These are phyloP conservation scores for Tachyglossus aculeatus DNA, from an alignment of 2,797 vertebrate genomes.

Conservation along the genomic window DNA sequence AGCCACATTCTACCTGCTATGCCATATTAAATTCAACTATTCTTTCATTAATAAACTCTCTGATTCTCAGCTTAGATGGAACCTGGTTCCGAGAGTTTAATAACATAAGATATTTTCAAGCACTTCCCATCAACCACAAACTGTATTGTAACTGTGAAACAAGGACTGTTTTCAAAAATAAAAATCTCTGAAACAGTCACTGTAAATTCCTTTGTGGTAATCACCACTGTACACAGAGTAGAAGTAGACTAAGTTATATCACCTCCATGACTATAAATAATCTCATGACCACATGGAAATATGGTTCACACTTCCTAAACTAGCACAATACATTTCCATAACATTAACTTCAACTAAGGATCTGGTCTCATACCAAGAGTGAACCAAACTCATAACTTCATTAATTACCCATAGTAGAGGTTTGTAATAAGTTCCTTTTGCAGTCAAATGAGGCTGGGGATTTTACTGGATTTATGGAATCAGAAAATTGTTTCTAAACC, in stretches of 20 bases:
- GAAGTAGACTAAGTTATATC: not conserved
- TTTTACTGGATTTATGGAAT: conserved; percentile 12
- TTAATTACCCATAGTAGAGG: not conserved
- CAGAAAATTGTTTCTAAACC: conserved; percentile 16
- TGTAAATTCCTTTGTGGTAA: conserved; percentile 11
- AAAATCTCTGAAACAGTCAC: conserved; percentile 21
- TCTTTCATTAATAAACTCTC: not conserved
- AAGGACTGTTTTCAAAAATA: conserved; percentile 15
- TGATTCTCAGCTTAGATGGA: not conserved
- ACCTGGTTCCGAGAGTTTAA: conserved; percentile 7
- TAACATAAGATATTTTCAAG: not conserved
- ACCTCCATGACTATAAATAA: not conserved
- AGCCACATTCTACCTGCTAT: not conserved
- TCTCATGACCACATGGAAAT: not conserved
- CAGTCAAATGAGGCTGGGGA: not conserved
- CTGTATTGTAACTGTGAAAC: conserved; percentile 4
- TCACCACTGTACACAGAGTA: not conserved
- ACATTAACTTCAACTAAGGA: not conserved
- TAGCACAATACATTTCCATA: not conserved
- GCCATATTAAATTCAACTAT: conserved; percentile 1
- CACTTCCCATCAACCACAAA: not conserved
- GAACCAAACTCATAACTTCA: not conserved
- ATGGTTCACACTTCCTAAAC: not conserved
- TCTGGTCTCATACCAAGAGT: conserved; percentile 15
- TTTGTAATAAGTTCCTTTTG: not conserved